Base-by-base conservation (phyloP, 2,113 vertebrate genomes). In the Larimichthys crocea region DNA sequence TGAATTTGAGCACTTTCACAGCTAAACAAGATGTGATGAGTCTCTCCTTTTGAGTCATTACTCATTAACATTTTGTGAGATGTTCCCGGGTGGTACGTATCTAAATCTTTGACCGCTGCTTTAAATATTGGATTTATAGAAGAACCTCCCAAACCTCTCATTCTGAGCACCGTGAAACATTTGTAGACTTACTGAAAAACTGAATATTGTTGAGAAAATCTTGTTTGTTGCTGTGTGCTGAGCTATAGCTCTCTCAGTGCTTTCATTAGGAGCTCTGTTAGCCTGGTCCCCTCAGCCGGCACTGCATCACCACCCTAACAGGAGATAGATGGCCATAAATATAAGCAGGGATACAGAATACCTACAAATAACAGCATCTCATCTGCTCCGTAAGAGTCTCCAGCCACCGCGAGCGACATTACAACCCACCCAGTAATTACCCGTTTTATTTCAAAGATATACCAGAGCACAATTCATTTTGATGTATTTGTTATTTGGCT, bases 221-320 rank as follows among this genome's bases (percentile, higher is more conserved):
- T 35, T 29, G 53, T 76, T 71, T 55, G 42, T 29, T 48, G 68
- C 19, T 22, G 15, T 61, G 11, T 82, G 52, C 66, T 71, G 87
- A 84, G 73, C 59, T 57, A 76, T 65, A 71, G 74, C 67, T 72
- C 71, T 50, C 26, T 60, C 44, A 6, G 12, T 49, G 50, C 80
- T 84, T 89, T 87, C 78, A 86, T 87, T 83, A 87, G 67, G 66
- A 74, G 56, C 82, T 74, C 71, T 62, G 80, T 85, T 83, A 76
- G 70, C 29, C 81, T 2, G 50, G 44, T 17, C 63, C 49, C 55
- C 60, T 71, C 74, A 22, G 59, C 50, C 53, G 40, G 76, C 66
- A 76, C 77, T 86, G 71, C 80, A 83, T 83, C 76, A 83, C 72
- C 69, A 42, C 46, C 46, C 60, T 69, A 76, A 75, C 82, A 81